Evolutionary conservation across 2,113 vertebrate species (phyloP), one percentile per base, ranked within the genome.

Genomic region (Hystrix brachyura): DNA sequence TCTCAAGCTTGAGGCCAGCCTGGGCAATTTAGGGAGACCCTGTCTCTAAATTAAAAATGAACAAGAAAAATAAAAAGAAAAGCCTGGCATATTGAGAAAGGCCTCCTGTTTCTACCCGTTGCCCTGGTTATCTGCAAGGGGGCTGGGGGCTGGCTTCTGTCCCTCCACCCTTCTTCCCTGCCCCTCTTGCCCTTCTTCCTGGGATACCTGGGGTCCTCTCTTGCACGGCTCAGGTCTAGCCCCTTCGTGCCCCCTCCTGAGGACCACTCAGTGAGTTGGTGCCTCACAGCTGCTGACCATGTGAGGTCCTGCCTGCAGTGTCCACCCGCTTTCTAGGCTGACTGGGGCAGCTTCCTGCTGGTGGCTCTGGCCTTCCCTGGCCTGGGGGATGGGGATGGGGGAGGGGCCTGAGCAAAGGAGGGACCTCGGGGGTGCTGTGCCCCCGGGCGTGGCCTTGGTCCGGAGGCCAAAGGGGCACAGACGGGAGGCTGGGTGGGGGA

Each of bases 261-360:
- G 7, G 34, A 0, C 34, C 55, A 32, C 34, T 5, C 12, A 11
- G 21, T 1, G 0, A 11, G 0, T 23, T 79, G 82, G 38, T 38
- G 38, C 38, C 38, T 38, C 38, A 38, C 38, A 38, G 38, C 38
- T 38, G 38, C 38, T 38, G 38, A 38, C 38, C 38, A 38, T 18
- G 18, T 7, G 72, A 14, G 25, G 29, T 19, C 5, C 53, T 79
- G 74, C 81, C 17, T 19, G 10, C 32, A 62, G 81, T 2, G 19
- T 8, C 14, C 14, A 19, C 19, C 29, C 48, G n/a, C n/a, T 43
- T 84, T 67, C 34, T 62, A 67, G 32, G 46, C 15, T 17, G 62
- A 32, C 55, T 7, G 19, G 13, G 46, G 67, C 29, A 38, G 53
- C 34, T 21, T n/a, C 5, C 18, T 80, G 46, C 32, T 59, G 19